Percentiles rank a stretch among this genome's conserved stretches.
Evolutionary conservation across 2,113 vertebrate genomes (phyloP).

Genomic region (Pristiophorus japonicus): DNA sequence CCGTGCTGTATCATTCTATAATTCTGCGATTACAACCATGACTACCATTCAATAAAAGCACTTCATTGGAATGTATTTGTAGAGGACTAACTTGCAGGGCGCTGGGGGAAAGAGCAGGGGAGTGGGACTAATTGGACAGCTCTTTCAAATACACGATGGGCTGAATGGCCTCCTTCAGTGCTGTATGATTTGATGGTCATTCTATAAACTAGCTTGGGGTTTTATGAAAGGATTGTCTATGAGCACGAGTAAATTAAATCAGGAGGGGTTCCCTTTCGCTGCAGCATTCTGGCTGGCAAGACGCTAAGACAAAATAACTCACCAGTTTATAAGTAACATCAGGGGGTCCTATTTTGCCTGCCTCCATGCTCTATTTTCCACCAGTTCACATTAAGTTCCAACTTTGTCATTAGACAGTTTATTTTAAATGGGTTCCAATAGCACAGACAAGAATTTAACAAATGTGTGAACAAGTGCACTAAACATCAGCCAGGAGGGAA

Average conservation of each 20-base stretch:
- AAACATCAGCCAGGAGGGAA: background rate
- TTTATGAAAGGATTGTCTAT: background rate
- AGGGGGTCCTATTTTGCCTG: background rate
- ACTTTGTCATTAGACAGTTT: background rate
- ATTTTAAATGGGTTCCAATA: background rate
- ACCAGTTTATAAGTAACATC: background rate
- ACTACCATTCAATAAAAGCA: too few relatives aligned
- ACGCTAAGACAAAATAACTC: background rate
- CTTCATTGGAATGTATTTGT: too few relatives aligned
- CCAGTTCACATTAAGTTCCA: background rate
- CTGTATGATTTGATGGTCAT: too few relatives aligned
- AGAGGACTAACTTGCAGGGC: too few relatives aligned
- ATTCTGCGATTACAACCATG: too few relatives aligned
- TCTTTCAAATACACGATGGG: too few relatives aligned
- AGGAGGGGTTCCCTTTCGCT: background rate
- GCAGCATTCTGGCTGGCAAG: too few relatives aligned
- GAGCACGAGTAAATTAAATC: background rate
- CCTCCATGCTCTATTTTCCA: background rate
- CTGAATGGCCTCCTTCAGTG: too few relatives aligned
- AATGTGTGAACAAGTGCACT: background rate
- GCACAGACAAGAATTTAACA: background rate
- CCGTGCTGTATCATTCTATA: background rate
- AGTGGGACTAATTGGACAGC: too few relatives aligned
- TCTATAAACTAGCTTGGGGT: background rate
- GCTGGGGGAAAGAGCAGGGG: too few relatives aligned